These are phyloP conservation scores for Polymixis flavicincta DNA, from an alignment of 2,888 invertebrate species.

Conservation along the genomic window DNA sequence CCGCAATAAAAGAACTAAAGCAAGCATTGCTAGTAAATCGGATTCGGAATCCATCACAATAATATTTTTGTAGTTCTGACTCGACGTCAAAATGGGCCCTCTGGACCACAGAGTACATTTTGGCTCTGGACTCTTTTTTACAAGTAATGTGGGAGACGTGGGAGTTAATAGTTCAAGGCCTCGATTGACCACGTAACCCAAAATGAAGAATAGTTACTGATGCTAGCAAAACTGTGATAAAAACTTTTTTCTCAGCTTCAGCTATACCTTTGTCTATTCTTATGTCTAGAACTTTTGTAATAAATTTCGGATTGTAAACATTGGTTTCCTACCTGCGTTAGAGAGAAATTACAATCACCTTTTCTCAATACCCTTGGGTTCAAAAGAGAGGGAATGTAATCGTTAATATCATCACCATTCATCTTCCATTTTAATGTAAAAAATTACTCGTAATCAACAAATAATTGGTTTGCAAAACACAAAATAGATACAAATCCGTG, in stretches of 20 bases:
- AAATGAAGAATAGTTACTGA: background rate
- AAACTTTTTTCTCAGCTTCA: background rate
- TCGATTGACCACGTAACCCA: background rate
- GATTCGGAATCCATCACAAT: background rate
- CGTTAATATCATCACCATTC: slow-evolving; percentile 77
- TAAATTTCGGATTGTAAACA: slow-evolving; percentile 9
- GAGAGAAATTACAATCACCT: slow-evolving; percentile 68
- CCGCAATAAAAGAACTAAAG: background rate
- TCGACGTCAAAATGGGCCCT: background rate
- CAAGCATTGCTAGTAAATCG: slow-evolving; percentile 5
- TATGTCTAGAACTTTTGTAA: background rate
- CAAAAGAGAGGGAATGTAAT: slow-evolving; percentile 81
- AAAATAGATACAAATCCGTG: background rate
- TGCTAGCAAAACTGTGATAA: background rate
- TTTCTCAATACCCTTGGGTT: slow-evolving; percentile 79
- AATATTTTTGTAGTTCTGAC: background rate
- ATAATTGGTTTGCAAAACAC: slow-evolving; percentile 9
- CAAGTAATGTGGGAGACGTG: background rate
- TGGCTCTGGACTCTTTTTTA: background rate
- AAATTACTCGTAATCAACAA: slow-evolving; percentile 2
- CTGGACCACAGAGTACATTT: too few relatives aligned
- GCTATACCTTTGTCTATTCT: slow-evolving; percentile 1
- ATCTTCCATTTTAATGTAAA: slow-evolving; percentile 66
- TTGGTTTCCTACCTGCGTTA: slow-evolving; percentile 78
- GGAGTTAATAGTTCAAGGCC: background rate